phyloP scores from a whole-genome alignment of 2,113 vertebrate species.

The Anas platyrhynchos region DNA sequence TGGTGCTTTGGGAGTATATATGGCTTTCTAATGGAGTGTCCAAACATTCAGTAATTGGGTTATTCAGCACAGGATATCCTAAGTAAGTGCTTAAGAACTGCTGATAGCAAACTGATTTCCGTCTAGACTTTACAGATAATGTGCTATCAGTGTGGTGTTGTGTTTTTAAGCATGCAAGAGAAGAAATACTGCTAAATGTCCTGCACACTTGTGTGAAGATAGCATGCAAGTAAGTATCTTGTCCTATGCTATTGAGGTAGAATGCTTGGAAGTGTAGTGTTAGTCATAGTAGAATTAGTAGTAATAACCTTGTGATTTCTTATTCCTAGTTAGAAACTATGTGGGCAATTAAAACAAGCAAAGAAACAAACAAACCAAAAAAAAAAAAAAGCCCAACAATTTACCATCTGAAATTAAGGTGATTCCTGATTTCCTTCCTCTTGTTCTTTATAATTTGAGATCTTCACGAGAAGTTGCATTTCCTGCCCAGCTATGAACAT shows the following conservation, averaged over 20 bases:
- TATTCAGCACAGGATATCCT: neutral
- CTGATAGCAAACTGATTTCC: neutral
- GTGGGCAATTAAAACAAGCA: neutral
- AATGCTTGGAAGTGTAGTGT: neutral
- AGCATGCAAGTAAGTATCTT: neutral
- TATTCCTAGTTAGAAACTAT: neutral
- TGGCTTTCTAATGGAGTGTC: neutral
- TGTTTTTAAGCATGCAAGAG: neutral
- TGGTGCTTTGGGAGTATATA: neutral
- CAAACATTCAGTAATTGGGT: neutral
- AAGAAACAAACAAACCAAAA: neutral
- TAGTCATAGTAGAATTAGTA: neutral
- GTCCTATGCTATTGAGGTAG: neutral
- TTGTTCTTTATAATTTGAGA: neutral
- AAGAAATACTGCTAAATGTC: neutral
- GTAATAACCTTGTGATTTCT: neutral
- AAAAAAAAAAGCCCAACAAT: neutral
- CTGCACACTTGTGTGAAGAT: neutral
- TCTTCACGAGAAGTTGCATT: rapidly evolving
- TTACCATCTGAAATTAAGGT: neutral
- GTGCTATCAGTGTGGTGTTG: neutral
- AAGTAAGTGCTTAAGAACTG: neutral
- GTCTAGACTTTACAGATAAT: neutral
- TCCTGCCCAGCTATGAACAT: neutral
- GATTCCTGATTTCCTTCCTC: neutral